These are phyloP conservation scores for Steromphala cineraria DNA, from an alignment of 2,888 invertebrate species.

Conservation along the genomic window DNA sequence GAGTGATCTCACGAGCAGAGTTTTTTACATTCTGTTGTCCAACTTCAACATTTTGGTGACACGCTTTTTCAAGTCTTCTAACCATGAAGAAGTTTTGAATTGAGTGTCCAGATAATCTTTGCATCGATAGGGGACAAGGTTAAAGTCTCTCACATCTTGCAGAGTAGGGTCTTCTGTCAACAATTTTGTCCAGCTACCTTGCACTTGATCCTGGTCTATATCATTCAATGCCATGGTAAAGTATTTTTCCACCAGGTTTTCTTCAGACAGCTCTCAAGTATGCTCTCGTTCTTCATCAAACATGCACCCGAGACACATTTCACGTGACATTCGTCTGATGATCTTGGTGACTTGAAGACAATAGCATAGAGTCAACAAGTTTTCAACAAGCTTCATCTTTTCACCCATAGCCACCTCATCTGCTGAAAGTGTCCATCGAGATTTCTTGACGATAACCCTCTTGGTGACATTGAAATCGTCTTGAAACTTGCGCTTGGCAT, in stretches of 20 bases:
- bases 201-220: background rate
- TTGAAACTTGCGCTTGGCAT: background rate
- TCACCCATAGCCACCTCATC: background rate
- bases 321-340: background rate
- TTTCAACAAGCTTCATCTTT: background rate
- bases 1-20: background rate
- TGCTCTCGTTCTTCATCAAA: background rate
- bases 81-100: background rate
- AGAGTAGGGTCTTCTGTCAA: background rate
- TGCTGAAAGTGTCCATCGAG: background rate
- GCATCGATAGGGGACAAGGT: background rate
- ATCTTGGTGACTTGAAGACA: background rate
- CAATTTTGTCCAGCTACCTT: background rate
- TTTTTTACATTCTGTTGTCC: background rate
- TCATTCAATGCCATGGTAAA: background rate
- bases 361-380: slow-evolving; percentile 1
- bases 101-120: background rate
- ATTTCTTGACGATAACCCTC: background rate
- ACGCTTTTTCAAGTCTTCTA: background rate
- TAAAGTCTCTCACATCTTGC: background rate
- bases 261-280: background rate
- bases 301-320: background rate
- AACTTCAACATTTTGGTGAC: background rate
- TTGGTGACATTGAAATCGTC: background rate
- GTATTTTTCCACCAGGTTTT: background rate